Base-by-base conservation (phyloP, 2,797 vertebrate genomes). In the Poeciliopsis paucimaculata region DNA sequence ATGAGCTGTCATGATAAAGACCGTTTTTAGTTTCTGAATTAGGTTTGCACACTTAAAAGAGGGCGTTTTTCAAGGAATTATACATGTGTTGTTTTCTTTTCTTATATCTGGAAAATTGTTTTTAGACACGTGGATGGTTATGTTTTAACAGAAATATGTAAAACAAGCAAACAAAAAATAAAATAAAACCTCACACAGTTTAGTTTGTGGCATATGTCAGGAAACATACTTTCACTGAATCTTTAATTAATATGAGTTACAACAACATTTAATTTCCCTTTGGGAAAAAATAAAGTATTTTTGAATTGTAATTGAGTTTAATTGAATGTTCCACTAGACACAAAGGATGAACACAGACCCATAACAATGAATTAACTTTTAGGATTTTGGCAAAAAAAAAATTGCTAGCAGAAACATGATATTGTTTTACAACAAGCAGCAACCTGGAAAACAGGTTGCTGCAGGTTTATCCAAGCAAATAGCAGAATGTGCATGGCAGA, bases 341-440 rank as follows among this genome's bases (percentile, higher is more conserved):
- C 84, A 89, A 88, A 88, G 87, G 85, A 89, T 86, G 74, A 88
- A 92, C 83, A 80, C 76, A 77, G 85, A 91, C 91, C 82, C 82
- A 82, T 88, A 91, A 93, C 91, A 91, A 93, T 86, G 83, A 92
- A 84, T 89, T 80, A 92, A 83, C 81, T 81, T 88, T 90, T 85
- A 87, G 73, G 83, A 73, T 80, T 76, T 82, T 82, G 60, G 55
- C 49, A 51, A 20, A 3, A 11, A 16, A 77, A 43, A 6, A 76
- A 77, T 82, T 68, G 53, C 87, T 79, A 80, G 84, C 82, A 68
- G 81, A 47, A 79, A 77, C 66, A 68, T 84, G 83, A 82, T 78
- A 51, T 51, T 10, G 51, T 53, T n/a, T n/a, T n/a, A 53, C 26
- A 71, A 28, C n/a, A 28, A 92, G 92, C 84, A 89, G 86, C 83